A percentile compares a stretch with the other conserved stretches of the same genome.
These are phyloP conservation scores for Gymnoscopelus braueri DNA, from an alignment of 2,797 vertebrate species.

Conservation along the genomic window DNA sequence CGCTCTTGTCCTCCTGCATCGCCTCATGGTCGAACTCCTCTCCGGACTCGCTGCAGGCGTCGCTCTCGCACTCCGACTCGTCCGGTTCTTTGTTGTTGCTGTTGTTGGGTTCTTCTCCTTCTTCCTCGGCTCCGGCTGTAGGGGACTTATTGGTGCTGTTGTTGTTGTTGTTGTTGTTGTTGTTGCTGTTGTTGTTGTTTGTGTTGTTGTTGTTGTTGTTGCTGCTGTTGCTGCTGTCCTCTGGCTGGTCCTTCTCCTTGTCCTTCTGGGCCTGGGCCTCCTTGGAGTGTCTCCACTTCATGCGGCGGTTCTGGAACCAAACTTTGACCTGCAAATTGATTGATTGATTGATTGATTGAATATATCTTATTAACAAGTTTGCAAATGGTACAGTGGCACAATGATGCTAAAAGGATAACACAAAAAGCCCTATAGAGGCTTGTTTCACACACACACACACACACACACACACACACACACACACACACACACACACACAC, in stretches of 20 bases:
- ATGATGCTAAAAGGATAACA: too few species aligned
- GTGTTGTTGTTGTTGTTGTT: neutral
- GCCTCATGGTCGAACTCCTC: slow-evolving; percentile 88
- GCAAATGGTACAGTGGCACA: too few species aligned
- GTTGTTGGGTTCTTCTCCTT: too few species aligned
- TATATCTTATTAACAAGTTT: too few species aligned
- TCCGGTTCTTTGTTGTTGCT: slow-evolving; percentile 60
- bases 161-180: slow-evolving; percentile 11
- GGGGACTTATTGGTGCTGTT: too few species aligned
- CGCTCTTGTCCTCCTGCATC: slow-evolving; percentile 75
- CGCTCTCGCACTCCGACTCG: slow-evolving; percentile 87
- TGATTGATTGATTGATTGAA: too few species aligned
- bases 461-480: too few species aligned
- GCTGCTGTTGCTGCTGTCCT: slow-evolving; percentile 62
- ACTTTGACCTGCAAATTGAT: slow-evolving; percentile 87
- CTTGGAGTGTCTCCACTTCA: slow-evolving; percentile 98
- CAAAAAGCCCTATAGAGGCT: too few species aligned
- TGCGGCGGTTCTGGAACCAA: slow-evolving; percentile 96
- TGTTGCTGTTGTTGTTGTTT: neutral
- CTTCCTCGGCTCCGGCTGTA: too few species aligned
- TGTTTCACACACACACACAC: too few species aligned
- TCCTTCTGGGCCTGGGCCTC: slow-evolving; percentile 98
- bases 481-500: too few species aligned
- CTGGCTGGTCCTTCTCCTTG: slow-evolving; percentile 89
- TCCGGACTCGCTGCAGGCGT: slow-evolving; percentile 81